Conservation (phyloP, 2,113 vertebrate genomes). For the Sorex fumeus region DNA sequence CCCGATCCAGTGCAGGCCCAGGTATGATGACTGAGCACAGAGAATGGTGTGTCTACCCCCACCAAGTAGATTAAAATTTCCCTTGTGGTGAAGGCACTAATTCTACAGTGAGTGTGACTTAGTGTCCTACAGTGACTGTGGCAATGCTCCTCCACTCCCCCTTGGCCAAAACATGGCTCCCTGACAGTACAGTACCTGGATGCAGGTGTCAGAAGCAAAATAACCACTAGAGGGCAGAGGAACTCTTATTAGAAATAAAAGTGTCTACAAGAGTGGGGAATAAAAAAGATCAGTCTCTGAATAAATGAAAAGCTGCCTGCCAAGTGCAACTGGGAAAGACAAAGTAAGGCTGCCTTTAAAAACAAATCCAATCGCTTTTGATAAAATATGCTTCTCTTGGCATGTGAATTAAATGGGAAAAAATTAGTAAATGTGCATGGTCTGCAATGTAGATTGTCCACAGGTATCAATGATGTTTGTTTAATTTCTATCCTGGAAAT, state of each 20-base stretch:
- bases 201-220: constrained; percentile 46
- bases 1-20: too few species aligned
- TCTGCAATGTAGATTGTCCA: neutral
- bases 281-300: neutral
- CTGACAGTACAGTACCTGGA: neutral
- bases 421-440: neutral
- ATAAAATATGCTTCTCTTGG: neutral
- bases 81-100: too few species aligned
- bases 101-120: too few species aligned
- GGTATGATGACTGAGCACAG: too few species aligned
- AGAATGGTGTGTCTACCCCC: too few species aligned
- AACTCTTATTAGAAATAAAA: constrained; percentile 71
- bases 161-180: neutral
- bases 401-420: neutral
- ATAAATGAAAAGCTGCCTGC: neutral
- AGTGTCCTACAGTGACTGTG: too few species aligned
- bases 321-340: neutral
- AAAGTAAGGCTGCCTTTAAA: constrained; percentile 23
- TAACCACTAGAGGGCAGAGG: constrained; percentile 86
- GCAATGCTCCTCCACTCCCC: neutral
- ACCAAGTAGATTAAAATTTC: too few species aligned
- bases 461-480: neutral
- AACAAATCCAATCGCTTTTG: constrained; percentile 33
- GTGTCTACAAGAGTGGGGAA: neutral
- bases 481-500: neutral